Percentiles rank a stretch among this genome's conserved stretches.
phyloP scores from a whole-genome alignment of 2,888 invertebrate species.

The Caenorhabditis wallacei region DNA sequence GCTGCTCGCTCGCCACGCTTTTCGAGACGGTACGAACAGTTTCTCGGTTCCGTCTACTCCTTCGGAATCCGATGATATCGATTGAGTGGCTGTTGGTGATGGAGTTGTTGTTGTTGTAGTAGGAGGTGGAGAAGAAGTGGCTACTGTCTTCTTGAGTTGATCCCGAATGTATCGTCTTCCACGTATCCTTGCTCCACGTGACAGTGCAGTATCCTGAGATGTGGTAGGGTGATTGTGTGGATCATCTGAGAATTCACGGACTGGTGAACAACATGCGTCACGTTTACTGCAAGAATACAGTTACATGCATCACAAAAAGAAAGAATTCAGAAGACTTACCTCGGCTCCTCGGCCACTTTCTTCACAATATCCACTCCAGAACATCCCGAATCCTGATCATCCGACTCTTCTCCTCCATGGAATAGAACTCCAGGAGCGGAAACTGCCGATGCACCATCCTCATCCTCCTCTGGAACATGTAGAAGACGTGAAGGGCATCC shows the following conservation, averaged over 20 bases:
- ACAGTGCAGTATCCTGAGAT: neutral
- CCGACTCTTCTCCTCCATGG: conserved; percentile 24
- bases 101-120: neutral
- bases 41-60: conserved; percentile 75
- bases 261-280: conserved; percentile 81
- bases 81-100: neutral
- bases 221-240: neutral
- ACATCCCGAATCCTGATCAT: conserved; percentile 68
- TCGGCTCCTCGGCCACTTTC: conserved; percentile 12
- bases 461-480: conserved; percentile 60
- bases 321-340: conserved; percentile 28
- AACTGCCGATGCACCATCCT: conserved; percentile 24
- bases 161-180: conserved; percentile 44
- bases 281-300: conserved; percentile 67
- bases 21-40: conserved; percentile 76
- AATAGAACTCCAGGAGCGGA: conserved; percentile 23
- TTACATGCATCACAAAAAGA: neutral
- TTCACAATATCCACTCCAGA: conserved; percentile 62
- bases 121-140: neutral
- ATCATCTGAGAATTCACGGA: conserved; percentile 62
- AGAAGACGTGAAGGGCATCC: conserved; percentile 32
- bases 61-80: conserved; percentile 76
- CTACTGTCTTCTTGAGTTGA: conserved; percentile 26
- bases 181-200: neutral
- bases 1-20: conserved; percentile 70